Evolutionary conservation across 2,797 vertebrate genomes (phyloP).

Genomic region (Naso thynnoides): DNA sequence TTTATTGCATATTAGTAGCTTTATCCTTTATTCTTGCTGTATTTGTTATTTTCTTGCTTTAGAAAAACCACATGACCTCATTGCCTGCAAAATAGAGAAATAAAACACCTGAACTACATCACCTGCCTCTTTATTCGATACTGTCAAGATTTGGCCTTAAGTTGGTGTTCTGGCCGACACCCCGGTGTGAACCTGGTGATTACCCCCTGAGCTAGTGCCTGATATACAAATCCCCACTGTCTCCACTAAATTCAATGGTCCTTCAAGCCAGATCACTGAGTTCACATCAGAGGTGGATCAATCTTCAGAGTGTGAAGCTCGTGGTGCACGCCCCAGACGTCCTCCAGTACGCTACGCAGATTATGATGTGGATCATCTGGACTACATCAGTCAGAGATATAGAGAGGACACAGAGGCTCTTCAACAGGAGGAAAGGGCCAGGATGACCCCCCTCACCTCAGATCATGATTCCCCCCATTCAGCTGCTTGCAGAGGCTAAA

Average conservation of each 20-base stretch:
- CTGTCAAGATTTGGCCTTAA: too few relatives aligned
- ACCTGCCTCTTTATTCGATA: too few relatives aligned
- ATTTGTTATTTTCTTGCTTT: too few relatives aligned
- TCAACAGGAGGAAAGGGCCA: slow-evolving; percentile 6
- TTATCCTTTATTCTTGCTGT: too few relatives aligned
- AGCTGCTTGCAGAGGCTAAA: not conserved
- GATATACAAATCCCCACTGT: too few relatives aligned
- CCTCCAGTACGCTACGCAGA: slow-evolving; percentile 10
- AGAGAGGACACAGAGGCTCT: not conserved
- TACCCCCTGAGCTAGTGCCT: too few relatives aligned
- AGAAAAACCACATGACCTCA: too few relatives aligned
- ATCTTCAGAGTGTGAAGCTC: not conserved
- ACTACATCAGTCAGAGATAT: slow-evolving; percentile 12
- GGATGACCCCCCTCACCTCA: slow-evolving; percentile 9
- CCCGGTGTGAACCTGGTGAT: too few relatives aligned
- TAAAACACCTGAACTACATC: too few relatives aligned
- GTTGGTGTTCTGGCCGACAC: too few relatives aligned
- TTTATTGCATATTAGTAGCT: too few relatives aligned
- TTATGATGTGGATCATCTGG: slow-evolving; percentile 11
- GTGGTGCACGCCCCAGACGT: slow-evolving; percentile 14
- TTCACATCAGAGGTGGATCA: not conserved
- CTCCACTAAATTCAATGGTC: not conserved
- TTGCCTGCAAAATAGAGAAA: too few relatives aligned
- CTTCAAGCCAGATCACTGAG: not conserved
- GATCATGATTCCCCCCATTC: not conserved